Evolutionary conservation across 2,888 invertebrate species (phyloP).

Genomic region (Drosophila hamatofila): DNA sequence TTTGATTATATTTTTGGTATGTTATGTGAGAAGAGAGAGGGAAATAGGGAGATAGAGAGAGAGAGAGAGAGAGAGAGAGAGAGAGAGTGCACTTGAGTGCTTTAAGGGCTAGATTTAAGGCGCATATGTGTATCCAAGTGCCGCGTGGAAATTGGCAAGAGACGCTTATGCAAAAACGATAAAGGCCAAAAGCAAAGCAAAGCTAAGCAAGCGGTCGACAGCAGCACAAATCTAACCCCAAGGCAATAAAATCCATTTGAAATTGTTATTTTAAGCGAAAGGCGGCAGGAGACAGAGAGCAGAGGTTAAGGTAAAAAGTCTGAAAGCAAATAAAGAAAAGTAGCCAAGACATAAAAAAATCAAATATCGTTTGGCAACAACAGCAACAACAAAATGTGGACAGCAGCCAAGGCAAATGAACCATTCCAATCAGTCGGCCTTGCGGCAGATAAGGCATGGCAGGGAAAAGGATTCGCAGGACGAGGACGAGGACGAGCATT

Average conservation of each 20-base stretch:
- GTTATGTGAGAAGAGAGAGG: not conserved
- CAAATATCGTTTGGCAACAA: slow-evolving; percentile 66
- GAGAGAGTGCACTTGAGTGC: slow-evolving; percentile 58
- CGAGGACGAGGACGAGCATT: slow-evolving; percentile 5
- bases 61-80: not conserved
- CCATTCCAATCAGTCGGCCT: slow-evolving; percentile 38
- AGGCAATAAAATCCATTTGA: slow-evolving; percentile 82
- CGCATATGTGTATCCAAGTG: slow-evolving; percentile 35
- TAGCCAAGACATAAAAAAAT: slow-evolving; percentile 75
- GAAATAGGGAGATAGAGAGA: not conserved
- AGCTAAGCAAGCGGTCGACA: slow-evolving; percentile 59
- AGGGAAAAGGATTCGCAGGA: slow-evolving; percentile 21
- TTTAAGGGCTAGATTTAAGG: slow-evolving; percentile 51
- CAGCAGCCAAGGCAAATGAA: slow-evolving; percentile 53
- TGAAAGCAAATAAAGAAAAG: slow-evolving; percentile 48
- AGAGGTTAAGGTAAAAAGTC: slow-evolving; percentile 30
- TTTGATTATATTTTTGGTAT: slow-evolving; percentile 40
- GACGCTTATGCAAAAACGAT: slow-evolving; percentile 80
- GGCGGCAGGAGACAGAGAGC: slow-evolving; percentile 26
- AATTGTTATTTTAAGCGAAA: slow-evolving; percentile 78
- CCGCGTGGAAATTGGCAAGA: slow-evolving; percentile 63
- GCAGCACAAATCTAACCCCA: slow-evolving; percentile 66
- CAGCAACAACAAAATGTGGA: slow-evolving; percentile 25
- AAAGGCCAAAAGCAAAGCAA: slow-evolving; percentile 40
- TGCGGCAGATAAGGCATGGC: slow-evolving; percentile 50